A percentile compares a stretch with the other conserved stretches of the same genome.
phyloP scores from a whole-genome alignment of 2,113 vertebrate genomes.

The Garra rufa region DNA sequence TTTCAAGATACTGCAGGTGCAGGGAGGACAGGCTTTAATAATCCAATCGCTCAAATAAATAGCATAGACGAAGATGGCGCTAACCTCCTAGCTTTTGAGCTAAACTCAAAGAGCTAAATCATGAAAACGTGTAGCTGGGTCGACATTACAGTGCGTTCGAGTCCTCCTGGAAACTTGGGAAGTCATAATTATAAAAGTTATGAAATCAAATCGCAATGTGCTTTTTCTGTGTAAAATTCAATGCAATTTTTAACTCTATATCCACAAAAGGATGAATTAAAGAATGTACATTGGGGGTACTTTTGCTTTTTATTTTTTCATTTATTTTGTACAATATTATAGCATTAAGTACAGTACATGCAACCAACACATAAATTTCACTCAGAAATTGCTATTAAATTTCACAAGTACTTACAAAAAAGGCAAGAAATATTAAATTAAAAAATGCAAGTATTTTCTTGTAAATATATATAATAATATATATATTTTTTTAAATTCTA shows the following conservation, averaged over 20 bases:
- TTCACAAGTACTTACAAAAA: too few species aligned
- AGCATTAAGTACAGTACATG: not conserved
- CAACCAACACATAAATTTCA: too few species aligned
- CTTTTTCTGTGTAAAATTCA: not conserved
- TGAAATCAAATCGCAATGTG: not conserved
- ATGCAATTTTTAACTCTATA: too few species aligned
- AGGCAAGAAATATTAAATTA: too few species aligned
- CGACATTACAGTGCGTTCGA: not conserved
- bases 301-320: too few species aligned
- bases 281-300: too few species aligned
- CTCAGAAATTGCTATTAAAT: too few species aligned
- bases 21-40: not conserved
- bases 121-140: not conserved
- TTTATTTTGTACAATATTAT: not conserved
- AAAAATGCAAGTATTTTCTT: too few species aligned
- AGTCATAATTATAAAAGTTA: not conserved
- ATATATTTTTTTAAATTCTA: too few species aligned
- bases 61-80: not conserved
- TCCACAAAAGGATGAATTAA: too few species aligned
- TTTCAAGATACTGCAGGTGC: constrained; percentile 7
- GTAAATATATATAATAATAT: too few species aligned
- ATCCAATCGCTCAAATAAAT: not conserved
- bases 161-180: not conserved
- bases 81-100: not conserved
- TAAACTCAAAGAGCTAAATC: not conserved